Conservation (phyloP, 2,113 vertebrate species). For the Nansenia antarctica region DNA sequence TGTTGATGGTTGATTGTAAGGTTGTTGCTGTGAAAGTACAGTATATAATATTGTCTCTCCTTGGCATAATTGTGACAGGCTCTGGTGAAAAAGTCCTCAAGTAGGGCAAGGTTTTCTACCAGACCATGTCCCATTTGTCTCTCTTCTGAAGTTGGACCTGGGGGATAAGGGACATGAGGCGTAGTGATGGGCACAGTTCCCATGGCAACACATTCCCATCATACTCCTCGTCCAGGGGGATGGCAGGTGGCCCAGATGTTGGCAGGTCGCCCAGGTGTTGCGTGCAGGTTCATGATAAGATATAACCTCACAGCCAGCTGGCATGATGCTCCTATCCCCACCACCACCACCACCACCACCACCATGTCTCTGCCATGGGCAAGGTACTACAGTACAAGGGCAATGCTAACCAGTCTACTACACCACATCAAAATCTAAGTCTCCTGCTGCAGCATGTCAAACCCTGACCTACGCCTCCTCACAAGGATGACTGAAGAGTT, state of each 20-base stretch:
- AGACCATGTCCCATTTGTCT: too few species aligned
- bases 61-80: too few species aligned
- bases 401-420: not conserved
- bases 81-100: too few species aligned
- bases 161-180: not conserved
- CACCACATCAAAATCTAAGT: slow-evolving; percentile 10
- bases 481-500: slow-evolving; percentile 2
- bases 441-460: slow-evolving; percentile 25
- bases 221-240: not conserved
- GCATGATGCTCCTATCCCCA: slow-evolving; percentile 12
- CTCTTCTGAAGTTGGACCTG: not conserved
- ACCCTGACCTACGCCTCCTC: slow-evolving; percentile 14
- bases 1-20: not conserved
- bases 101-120: too few species aligned
- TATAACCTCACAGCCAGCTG: not conserved
- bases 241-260: not conserved
- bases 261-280: not conserved
- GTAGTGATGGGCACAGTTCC: not conserved
- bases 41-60: too few species aligned
- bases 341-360: slow-evolving; percentile 4
- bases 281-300: not conserved
- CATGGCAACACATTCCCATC: not conserved
- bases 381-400: not conserved
- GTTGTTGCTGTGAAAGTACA: too few species aligned
- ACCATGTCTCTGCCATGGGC: not conserved